phyloP scores from a whole-genome alignment of 2,113 vertebrate species.

The Equus quagga region DNA sequence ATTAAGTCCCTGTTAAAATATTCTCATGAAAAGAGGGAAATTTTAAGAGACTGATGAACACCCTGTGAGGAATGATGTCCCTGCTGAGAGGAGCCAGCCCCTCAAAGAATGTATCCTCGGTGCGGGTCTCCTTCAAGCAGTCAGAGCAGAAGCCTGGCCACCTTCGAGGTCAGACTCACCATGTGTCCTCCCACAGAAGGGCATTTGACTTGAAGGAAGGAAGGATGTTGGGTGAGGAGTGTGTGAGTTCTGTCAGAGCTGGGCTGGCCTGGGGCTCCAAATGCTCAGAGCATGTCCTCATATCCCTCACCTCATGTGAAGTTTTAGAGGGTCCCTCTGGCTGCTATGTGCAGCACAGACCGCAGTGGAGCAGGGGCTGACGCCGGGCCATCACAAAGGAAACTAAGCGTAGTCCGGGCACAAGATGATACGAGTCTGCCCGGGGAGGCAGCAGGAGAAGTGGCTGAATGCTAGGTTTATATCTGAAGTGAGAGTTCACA shows the following conservation, averaged over 20 bases:
- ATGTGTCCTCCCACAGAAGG: background rate
- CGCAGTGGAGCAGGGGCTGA: background rate
- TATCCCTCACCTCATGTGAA: background rate
- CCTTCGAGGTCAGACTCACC: too few relatives aligned
- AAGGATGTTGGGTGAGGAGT: background rate
- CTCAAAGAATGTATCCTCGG: background rate
- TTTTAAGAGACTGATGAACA: background rate
- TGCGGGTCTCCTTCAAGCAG: background rate
- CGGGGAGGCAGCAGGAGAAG: background rate
- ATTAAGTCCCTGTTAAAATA: background rate
- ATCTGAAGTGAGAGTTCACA: background rate
- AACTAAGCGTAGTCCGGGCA: background rate
- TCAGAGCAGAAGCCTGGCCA: background rate
- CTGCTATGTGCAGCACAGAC: background rate
- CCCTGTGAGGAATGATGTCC: background rate
- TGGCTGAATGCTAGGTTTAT: background rate
- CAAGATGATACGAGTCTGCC: background rate
- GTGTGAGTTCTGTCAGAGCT: background rate
- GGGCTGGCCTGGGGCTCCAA: background rate
- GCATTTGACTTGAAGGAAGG: background rate
- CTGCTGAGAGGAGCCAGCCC: background rate
- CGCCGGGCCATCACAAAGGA: background rate
- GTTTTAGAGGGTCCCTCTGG: background rate
- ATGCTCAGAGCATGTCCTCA: background rate
- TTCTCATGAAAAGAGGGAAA: background rate